phyloP scores from a whole-genome alignment of 2,113 vertebrate genomes.

The Cervus canadensis region DNA sequence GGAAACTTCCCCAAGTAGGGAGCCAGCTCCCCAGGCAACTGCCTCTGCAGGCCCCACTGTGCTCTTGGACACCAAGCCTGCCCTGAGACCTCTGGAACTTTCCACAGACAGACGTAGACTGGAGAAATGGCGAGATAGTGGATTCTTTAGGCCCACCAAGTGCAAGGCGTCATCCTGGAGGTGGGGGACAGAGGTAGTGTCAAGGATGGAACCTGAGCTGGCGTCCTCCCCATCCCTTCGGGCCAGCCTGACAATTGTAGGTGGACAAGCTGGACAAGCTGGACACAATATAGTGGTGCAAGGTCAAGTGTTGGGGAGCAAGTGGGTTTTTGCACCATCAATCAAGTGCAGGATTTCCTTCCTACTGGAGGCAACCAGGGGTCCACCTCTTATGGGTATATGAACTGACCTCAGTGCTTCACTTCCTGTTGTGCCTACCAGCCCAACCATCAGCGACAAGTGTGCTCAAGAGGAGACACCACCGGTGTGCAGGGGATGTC shows the following conservation, averaged over 20 bases:
- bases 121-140: constrained; percentile 91
- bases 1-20: constrained; percentile 93
- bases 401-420: constrained; percentile 71
- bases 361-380: background rate
- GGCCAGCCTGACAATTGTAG: constrained; percentile 91
- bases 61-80: constrained; percentile 88
- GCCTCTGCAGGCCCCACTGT: constrained; percentile 86
- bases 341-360: background rate
- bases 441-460: constrained; percentile 87
- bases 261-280: constrained; percentile 91
- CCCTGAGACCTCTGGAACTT: constrained; percentile 88
- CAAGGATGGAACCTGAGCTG: constrained; percentile 92
- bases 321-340: constrained; percentile 78
- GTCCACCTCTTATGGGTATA: background rate
- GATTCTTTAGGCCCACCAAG: constrained; percentile 90
- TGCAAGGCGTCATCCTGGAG: constrained; percentile 91
- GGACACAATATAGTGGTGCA: constrained; percentile 89
- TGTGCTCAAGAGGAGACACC: constrained; percentile 84
- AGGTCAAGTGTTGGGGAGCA: constrained; percentile 88
- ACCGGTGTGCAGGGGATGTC: constrained; percentile 84
- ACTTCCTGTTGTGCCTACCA: constrained; percentile 82
- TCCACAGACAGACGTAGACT: constrained; percentile 88
- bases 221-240: constrained; percentile 92
- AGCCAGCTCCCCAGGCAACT: constrained; percentile 89
- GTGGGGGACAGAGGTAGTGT: constrained; percentile 92